Evolutionary conservation across 2,113 vertebrate genomes (phyloP).

Genomic region (Hiodon alosoides): DNA sequence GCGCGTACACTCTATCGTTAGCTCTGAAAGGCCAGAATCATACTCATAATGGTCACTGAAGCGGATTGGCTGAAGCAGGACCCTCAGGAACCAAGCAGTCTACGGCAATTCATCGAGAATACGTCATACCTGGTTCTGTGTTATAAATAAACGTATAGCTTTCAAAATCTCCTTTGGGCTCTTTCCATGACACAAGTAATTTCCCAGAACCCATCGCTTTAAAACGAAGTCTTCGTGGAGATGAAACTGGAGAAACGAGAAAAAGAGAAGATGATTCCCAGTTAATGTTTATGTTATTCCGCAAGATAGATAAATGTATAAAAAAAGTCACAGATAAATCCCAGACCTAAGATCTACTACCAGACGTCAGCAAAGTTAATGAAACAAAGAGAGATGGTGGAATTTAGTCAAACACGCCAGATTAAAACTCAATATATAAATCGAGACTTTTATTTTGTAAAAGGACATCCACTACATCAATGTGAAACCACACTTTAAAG

Average conservation of each 20-base stretch:
- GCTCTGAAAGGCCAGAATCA: too few relatives aligned
- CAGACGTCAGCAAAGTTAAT: constrained; percentile 5
- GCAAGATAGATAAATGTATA: constrained; percentile 16
- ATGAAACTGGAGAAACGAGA: constrained; percentile 43
- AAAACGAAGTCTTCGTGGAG: constrained; percentile 56
- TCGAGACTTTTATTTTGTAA: neutral
- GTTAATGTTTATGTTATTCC: constrained; percentile 8
- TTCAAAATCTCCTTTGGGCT: constrained; percentile 59
- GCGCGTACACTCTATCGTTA: too few relatives aligned
- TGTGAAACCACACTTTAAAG: neutral
- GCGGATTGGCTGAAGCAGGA: neutral
- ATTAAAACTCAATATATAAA: neutral
- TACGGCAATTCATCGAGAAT: neutral
- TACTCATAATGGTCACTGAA: too few relatives aligned
- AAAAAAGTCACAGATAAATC: constrained; percentile 1
- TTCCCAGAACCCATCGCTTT: constrained; percentile 44
- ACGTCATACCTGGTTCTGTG: constrained; percentile 51
- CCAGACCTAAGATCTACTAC: neutral
- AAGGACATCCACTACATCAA: neutral
- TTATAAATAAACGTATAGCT: constrained; percentile 55
- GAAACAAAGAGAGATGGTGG: neutral
- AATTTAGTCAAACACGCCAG: constrained; percentile 4
- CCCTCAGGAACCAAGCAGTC: neutral
- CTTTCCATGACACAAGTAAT: constrained; percentile 62
- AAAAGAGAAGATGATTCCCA: neutral